Evolutionary conservation across 2,888 invertebrate genomes (phyloP), one percentile per base, ranked within the genome.

Genomic region (Hofmannophila pseudospretella): DNA sequence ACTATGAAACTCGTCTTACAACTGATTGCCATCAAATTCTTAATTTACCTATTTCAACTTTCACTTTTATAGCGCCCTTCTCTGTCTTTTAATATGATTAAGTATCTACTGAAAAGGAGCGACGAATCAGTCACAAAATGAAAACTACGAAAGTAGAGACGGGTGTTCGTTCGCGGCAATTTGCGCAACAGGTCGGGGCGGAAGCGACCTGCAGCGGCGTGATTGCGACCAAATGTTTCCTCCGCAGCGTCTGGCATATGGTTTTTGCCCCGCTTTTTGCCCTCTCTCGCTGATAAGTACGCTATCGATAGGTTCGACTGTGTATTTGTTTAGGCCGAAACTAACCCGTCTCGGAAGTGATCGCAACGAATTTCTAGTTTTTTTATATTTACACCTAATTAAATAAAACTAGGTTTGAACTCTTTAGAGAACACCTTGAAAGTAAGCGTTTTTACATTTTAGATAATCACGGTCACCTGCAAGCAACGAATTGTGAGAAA

Each of bases 171-270:
- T 39, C 29, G 39, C 51, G 62, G 65, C 67, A 68, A 73, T 82
- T 84, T 84, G 84, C 78, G 84, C 84, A 86, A 86, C 84, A 86
- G 84, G 85, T 85, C 84, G 84, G 81, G 81, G 77, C 85, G 85
- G 85, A 86, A 85, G 77, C 77, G 85, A 84, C 82, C 82, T 86
- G 85, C 82, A 78, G 58, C 68, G 72, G 59, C 63, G 68, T 80
- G 80, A 85, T 84, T 82, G 84, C 81, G 75, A 85, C 85, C 85
- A 84, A 86, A 84, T 85, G 85, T 86, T 84, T 80, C 82, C 81
- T 80, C 67, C 67, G 67, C 61, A 64, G 58, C 74, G 75, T 70
- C 77, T 77, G 75, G 67, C 68, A 71, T 45, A 66, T 50, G 44
- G 66, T 86, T 85, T 85, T 86, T 86, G 76, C 75, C 54, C 41